Evolutionary conservation across 2,888 invertebrate species (phyloP).

Genomic region (Strigamia crassipes): DNA sequence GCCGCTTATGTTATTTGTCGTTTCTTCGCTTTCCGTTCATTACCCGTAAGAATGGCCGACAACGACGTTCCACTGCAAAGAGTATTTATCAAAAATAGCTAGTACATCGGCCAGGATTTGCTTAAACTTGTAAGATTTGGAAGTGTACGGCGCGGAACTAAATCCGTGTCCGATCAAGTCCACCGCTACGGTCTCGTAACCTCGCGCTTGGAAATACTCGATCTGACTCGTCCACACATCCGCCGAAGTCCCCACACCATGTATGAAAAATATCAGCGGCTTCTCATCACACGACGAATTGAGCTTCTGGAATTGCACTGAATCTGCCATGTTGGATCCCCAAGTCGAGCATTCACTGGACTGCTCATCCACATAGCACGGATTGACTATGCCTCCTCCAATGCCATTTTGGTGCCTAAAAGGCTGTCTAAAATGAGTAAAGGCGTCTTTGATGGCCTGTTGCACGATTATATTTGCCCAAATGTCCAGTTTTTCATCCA

Average conservation of each 20-base stretch:
- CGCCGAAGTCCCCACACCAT: slow-evolving; percentile 70
- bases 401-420: neutral
- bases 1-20: too few species aligned
- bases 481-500: neutral
- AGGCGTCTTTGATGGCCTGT: neutral
- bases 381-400: neutral
- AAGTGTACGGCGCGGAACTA: slow-evolving; percentile 66
- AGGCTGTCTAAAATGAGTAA: neutral
- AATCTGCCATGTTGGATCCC: slow-evolving; percentile 46
- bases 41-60: slow-evolving; percentile 74
- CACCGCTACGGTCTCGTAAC: slow-evolving; percentile 69
- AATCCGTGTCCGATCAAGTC: slow-evolving; percentile 72
- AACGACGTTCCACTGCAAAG: slow-evolving; percentile 66
- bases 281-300: slow-evolving; percentile 20
- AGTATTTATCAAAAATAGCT: slow-evolving; percentile 67
- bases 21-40: neutral
- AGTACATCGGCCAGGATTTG: slow-evolving; percentile 66
- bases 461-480: neutral
- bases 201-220: slow-evolving; percentile 64
- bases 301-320: slow-evolving; percentile 36
- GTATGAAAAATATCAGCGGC: slow-evolving; percentile 65
- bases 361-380: neutral
- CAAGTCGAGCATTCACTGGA: slow-evolving; percentile 44
- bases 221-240: slow-evolving; percentile 68
- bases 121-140: slow-evolving; percentile 66